A percentile compares a stretch with the other conserved stretches of the same genome.
These are phyloP conservation scores for Sigmodon hispidus DNA, from an alignment of 2,113 vertebrate genomes.

Conservation along the genomic window DNA sequence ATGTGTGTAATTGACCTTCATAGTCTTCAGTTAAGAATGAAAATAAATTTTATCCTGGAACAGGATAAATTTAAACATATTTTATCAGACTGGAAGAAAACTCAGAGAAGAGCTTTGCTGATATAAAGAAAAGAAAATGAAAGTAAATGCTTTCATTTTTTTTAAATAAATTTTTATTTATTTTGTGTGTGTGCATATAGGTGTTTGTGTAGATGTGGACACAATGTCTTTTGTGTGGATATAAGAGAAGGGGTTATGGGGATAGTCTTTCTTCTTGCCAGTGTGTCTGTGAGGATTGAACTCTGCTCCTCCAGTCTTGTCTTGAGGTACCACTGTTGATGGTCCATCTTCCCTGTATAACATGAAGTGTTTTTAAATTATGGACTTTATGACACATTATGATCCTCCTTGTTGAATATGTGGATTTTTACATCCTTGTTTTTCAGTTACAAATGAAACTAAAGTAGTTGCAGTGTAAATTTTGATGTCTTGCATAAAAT, in stretches of 20 bases:
- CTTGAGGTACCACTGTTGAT: neutral
- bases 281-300: too few species aligned
- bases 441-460: neutral
- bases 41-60: neutral
- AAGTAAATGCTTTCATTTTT: neutral
- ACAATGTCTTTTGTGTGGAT: neutral
- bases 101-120: neutral
- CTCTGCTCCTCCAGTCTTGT: neutral
- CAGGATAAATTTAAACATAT: neutral
- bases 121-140: neutral
- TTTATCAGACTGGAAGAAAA: neutral
- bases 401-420: neutral
- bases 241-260: neutral
- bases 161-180: neutral
- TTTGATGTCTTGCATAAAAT: neutral
- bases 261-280: neutral
- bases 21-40: conserved; percentile 9
- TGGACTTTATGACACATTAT: neutral
- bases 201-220: too few species aligned
- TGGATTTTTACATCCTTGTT: neutral
- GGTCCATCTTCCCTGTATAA: neutral
- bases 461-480: neutral
- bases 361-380: neutral
- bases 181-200: neutral
- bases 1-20: neutral